Conservation (phyloP, 2,888 invertebrate genomes). For the Micoletzkya japonica region DNA sequence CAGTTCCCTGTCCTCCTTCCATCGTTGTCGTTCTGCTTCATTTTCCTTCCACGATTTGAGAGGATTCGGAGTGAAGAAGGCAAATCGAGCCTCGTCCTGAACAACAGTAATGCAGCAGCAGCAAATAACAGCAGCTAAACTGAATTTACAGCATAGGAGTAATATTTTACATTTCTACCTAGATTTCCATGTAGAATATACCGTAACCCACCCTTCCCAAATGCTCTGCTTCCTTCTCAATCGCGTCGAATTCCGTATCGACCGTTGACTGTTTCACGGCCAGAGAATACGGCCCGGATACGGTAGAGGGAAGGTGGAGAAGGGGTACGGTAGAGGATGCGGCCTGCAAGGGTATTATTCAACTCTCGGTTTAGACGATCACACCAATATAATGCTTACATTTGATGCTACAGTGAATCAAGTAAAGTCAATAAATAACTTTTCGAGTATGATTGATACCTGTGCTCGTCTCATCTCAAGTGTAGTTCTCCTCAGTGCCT, state of each 20-base stretch:
- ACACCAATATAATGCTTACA: no score
- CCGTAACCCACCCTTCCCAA: conserved; percentile 26
- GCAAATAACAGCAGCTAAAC: not conserved
- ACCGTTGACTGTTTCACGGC: not conserved
- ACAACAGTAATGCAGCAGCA: not conserved
- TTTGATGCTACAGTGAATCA: no score
- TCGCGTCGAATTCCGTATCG: conserved; percentile 29
- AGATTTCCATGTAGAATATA: not conserved
- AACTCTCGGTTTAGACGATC: no score
- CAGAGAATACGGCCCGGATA: conserved; percentile 15
- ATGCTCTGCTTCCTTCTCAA: conserved; percentile 33
- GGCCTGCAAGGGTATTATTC: no score
- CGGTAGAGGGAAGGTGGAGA: not conserved
- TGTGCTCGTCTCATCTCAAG: conserved; percentile 18
- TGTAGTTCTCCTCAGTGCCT: conserved; percentile 11
- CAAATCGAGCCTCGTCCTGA: conserved; percentile 16
- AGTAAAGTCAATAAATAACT: not conserved
- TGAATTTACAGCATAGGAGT: not conserved
- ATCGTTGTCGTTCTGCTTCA: not conserved
- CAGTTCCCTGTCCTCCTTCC: conserved; percentile 11
- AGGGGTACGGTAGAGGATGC: not conserved
- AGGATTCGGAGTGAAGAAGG: conserved; percentile 14
- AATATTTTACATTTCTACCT: not conserved
- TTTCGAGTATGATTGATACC: not conserved
- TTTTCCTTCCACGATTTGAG: conserved; percentile 11